Percentiles rank a stretch among this genome's conserved stretches.
Evolutionary conservation across 1,140 invertebrate genomes (phyloP).

Genomic region (Macrocentrus cingulum): DNA sequence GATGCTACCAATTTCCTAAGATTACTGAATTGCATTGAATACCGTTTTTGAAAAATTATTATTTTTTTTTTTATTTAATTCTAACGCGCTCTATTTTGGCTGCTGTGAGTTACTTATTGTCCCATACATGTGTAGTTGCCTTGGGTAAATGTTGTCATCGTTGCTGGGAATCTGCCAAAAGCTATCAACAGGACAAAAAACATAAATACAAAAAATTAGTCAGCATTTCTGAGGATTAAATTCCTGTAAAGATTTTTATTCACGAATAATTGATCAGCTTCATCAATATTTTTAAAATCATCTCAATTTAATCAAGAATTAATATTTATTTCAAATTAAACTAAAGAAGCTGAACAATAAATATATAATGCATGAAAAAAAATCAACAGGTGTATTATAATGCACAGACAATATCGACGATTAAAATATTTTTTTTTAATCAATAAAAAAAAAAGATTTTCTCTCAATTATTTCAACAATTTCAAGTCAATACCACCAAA

Average conservation of each 20-base stretch:
- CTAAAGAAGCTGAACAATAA: background rate
- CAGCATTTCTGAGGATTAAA: background rate
- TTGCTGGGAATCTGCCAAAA: slow-evolving; percentile 79
- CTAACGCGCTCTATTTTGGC: slow-evolving; percentile 35
- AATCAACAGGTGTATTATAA: background rate
- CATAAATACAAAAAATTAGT: slow-evolving; percentile 39
- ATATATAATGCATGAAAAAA: slow-evolving; percentile 14
- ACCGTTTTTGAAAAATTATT: no score
- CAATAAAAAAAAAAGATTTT: background rate
- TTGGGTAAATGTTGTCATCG: slow-evolving; percentile 78
- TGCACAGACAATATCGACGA: background rate
- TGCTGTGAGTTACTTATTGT: slow-evolving; percentile 50
- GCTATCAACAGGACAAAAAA: slow-evolving; percentile 69
- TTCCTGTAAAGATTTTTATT: background rate
- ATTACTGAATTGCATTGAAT: no score
- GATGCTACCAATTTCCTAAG: no score
- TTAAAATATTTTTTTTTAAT: no score
- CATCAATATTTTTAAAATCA: no score
- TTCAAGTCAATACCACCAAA: background rate
- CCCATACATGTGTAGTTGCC: slow-evolving; percentile 89
- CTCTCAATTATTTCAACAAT: background rate
- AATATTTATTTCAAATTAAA: no score
- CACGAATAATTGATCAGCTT: background rate
- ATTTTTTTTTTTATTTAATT: background rate
- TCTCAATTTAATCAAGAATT: no score